Evolutionary conservation across 1,140 invertebrate genomes (phyloP), one percentile per base, ranked within the genome.

Genomic region (Marisa cornuarietis): DNA sequence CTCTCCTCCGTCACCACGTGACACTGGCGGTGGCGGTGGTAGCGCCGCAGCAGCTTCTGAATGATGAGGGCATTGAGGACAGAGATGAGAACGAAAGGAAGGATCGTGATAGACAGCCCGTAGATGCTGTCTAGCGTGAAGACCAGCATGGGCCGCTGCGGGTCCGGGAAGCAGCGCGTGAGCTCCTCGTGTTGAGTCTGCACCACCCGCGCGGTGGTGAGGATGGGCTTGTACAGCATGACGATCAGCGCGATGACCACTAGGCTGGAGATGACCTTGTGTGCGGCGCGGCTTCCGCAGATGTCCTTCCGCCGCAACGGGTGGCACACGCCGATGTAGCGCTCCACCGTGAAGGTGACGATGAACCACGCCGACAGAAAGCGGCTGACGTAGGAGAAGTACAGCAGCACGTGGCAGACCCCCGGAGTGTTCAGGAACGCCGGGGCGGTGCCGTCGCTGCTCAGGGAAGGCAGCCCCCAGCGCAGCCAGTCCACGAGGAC

Each of bases 311-410:
- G 75, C 58, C 72, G 77, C 16, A 87, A 68, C 4, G 87, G 85
- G 76, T 86, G 84, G 71, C 87, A 88, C 31, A 88, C 87, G 10
- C 87, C 87, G 74, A 88, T 86, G 83, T 89, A 90, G 10, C 89
- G 63, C 79, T 90, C 89, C 63, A 85, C 79, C 0, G 89, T 90
- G 73, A 90, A 90, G 49, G 85, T 83, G 4, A 88, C 88, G 16
- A 90, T 82, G 58, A 90, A 68, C 88, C 88, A 90, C 10, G 88
- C 85, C 0, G 88, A 90, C 42, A 89, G 62, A 79, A 90, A 90
- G 9, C 89, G 83, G 20, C 80, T 85, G 26, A 86, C 79, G 76
- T 90, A 90, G 61, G 82, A 81, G 0, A 89, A 61, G 78, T 86
- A 90, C 11, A 87, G 54, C 11, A 85, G 81, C 4, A 84, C 66